phyloP scores from a whole-genome alignment of 2,113 vertebrate species.

The Gasterosteus aculeatus region DNA sequence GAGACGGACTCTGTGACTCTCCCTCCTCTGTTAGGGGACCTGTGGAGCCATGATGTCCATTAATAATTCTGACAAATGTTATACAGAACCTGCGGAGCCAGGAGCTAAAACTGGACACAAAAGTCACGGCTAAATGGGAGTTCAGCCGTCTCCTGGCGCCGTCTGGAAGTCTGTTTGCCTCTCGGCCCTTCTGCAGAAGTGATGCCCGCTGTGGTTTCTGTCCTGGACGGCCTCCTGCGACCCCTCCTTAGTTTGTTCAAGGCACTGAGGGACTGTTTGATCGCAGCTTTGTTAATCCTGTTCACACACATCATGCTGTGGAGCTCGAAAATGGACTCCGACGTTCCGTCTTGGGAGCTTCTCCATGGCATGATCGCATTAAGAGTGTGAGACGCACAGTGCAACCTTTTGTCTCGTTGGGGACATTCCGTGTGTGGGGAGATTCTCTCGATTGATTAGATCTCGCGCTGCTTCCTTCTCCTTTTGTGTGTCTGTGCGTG shows the following conservation, averaged over 20 bases:
- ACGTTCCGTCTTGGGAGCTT: conserved; percentile 13
- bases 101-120: conserved; percentile 45
- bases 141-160: conserved; percentile 37
- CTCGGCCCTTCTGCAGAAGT: conserved; percentile 31
- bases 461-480: conserved; percentile 24
- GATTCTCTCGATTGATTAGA: conserved; percentile 33
- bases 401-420: conserved; percentile 1
- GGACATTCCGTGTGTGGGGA: not conserved
- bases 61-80: conserved; percentile 55
- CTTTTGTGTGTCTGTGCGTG: conserved; percentile 8
- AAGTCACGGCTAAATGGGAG: conserved; percentile 58
- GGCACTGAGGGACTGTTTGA: conserved; percentile 70
- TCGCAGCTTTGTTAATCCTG: conserved; percentile 60
- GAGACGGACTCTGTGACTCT: conserved; percentile 33
- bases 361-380: conserved; percentile 2
- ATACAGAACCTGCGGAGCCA: conserved; percentile 18
- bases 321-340: conserved; percentile 20
- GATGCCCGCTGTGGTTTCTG: conserved; percentile 23
- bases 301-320: conserved; percentile 47
- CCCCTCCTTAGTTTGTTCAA: conserved; percentile 75
- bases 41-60: conserved; percentile 30
- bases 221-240: conserved; percentile 32
- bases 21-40: conserved; percentile 29
- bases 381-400: not conserved
- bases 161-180: conserved; percentile 49